Conservation (phyloP, 2,888 invertebrate species). For the Epiblema foenella region DNA sequence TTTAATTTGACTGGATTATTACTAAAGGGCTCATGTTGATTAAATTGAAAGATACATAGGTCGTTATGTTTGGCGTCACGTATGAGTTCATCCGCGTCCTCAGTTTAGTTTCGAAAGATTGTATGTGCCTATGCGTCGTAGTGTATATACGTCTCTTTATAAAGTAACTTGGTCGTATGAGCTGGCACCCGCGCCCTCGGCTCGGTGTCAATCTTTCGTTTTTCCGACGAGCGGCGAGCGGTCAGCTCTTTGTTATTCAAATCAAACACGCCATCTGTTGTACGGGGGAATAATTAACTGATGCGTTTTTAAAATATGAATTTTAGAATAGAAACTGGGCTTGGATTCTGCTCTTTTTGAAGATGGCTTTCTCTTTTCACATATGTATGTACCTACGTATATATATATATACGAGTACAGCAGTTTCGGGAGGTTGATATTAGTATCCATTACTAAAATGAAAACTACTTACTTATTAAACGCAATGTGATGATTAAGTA, state of each 20-base stretch:
- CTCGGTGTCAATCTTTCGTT: constrained; percentile 70
- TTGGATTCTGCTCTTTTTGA: neutral
- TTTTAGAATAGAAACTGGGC: constrained; percentile 41
- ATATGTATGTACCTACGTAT: no score
- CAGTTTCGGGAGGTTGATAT: no score
- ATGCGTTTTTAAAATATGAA: constrained; percentile 59
- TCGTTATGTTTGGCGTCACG: constrained; percentile 14
- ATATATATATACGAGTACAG: no score
- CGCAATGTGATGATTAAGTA: no score
- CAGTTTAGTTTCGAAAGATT: neutral
- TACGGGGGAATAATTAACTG: constrained; percentile 72
- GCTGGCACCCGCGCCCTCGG: constrained; percentile 41
- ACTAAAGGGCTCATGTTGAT: constrained; percentile 29
- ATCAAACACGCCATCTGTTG: constrained; percentile 70
- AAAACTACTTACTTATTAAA: no score
- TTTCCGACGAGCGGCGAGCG: constrained; percentile 62
- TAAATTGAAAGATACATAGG: constrained; percentile 25
- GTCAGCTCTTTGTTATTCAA: constrained; percentile 78
- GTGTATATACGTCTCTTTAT: neutral
- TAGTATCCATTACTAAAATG: no score
- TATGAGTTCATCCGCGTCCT: constrained; percentile 11
- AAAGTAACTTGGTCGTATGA: constrained; percentile 4
- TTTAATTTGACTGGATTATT: constrained; percentile 29
- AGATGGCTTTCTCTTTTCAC: neutral
- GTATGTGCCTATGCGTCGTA: neutral